These are phyloP conservation scores for Sthenelais limicola DNA, from an alignment of 2,888 invertebrate genomes.

Conservation along the genomic window DNA sequence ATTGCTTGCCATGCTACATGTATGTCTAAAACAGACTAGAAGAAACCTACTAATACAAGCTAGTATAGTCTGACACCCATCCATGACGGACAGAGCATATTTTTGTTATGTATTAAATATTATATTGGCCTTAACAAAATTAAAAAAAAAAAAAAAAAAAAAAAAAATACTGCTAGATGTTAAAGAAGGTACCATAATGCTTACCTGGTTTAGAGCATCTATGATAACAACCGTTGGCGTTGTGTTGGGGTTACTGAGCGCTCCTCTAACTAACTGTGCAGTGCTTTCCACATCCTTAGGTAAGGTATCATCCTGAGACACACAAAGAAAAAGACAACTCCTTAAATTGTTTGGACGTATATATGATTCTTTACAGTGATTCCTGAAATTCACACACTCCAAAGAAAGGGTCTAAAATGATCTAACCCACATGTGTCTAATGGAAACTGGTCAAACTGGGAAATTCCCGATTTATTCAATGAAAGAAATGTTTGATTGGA, in stretches of 20 bases:
- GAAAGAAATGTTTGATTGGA: background rate
- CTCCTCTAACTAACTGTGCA: slow-evolving; percentile 66
- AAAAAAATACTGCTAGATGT: background rate
- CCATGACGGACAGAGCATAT: no score
- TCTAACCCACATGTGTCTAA: no score
- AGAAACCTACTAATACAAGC: no score
- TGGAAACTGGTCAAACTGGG: background rate
- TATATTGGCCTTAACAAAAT: no score
- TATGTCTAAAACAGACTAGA: no score
- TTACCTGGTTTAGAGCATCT: slow-evolving; percentile 70
- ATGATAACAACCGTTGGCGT: slow-evolving; percentile 65
- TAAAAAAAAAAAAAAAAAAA: no score
- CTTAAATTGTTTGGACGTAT: background rate
- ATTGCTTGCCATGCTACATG: no score
- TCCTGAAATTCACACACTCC: background rate
- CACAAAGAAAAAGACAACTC: background rate
- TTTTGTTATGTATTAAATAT: no score
- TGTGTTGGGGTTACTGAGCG: slow-evolving; percentile 67
- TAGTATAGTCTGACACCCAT: no score
- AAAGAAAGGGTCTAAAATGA: no score
- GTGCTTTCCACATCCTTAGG: slow-evolving; percentile 65
- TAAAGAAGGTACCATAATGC: background rate
- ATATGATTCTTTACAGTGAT: background rate
- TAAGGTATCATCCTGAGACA: slow-evolving; percentile 61
- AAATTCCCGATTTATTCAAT: background rate